Percentiles rank a stretch among this genome's conserved stretches.
Evolutionary conservation across 1,140 invertebrate genomes (phyloP).

Genomic region (Samia ricini): DNA sequence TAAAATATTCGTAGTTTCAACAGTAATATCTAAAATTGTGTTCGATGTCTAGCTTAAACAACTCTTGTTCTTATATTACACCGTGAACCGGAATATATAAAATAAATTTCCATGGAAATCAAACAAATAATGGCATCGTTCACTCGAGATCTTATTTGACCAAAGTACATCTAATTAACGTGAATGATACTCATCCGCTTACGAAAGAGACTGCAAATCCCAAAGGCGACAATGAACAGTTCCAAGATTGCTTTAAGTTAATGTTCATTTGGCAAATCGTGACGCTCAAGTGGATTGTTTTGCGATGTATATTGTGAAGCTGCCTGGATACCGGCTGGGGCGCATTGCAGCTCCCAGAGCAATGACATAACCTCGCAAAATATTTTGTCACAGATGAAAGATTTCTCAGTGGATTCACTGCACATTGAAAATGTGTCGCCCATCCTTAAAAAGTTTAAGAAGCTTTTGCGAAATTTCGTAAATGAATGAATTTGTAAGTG

Average conservation of each 20-base stretch:
- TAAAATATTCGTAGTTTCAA: too few relatives aligned
- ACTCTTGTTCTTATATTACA: too few relatives aligned
- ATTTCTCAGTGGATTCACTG: neutral
- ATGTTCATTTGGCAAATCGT: neutral
- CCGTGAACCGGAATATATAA: too few relatives aligned
- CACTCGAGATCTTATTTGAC: neutral
- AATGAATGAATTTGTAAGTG: too few relatives aligned
- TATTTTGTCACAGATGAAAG: neutral
- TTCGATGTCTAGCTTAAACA: too few relatives aligned
- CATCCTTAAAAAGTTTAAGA: too few relatives aligned
- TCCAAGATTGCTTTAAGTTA: neutral
- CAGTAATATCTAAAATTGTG: too few relatives aligned
- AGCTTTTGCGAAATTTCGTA: too few relatives aligned
- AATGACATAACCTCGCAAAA: neutral
- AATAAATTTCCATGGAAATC: neutral
- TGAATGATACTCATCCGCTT: neutral
- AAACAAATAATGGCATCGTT: neutral
- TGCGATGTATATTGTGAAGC: neutral
- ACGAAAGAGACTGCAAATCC: neutral
- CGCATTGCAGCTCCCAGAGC: conserved; percentile 4
- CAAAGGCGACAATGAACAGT: neutral
- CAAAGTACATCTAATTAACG: neutral
- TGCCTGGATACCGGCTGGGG: neutral
- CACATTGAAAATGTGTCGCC: neutral
- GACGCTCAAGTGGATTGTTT: neutral